Evolutionary conservation across 2,113 vertebrate genomes (phyloP), one percentile per base, ranked within the genome.

Genomic region (Chunga burmeisteri): DNA sequence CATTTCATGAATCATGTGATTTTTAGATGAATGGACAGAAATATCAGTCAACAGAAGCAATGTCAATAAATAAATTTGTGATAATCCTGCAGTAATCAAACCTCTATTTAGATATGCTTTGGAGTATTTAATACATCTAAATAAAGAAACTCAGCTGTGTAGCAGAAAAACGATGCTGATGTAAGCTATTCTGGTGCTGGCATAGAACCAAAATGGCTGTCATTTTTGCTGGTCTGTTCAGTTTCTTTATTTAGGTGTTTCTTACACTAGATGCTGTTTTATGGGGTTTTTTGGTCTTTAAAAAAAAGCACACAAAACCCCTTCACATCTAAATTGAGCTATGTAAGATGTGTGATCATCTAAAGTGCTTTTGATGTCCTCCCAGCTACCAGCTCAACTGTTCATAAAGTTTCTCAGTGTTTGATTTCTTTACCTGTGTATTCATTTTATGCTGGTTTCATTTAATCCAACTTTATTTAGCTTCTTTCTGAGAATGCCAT

Each of bases 131-230:
- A 94, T 83, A 74, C 4, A 10, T 52, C 93, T 94, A 96, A 96
- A 97, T 93, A 97, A 95, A 92, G 90, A 91, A 96, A 86, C 89
- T 95, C 95, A 96, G 93, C 91, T 95, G 95, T 94, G 90, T 44
- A 85, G 87, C 89, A 93, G 95, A 63, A 95, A 92, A 96, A 81
- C 3, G 4, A 82, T 89, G 94, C 93, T 96, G 91, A 95, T 86
- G 53, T 67, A 90, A 96, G 88, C 71, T 88, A 25, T 92, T 96
- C 68, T 93, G 62, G 49, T 77, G 59, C 83, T 97, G 97, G 95
- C 95, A 85, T 36, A 55, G 36, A 82, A 94, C 74, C 90, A 95
- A 92, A 91, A 93, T 50, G 91, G 81, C 66, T 93, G 82, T 94
- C 36, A 71, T 88, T 97, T 97, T 95, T 96, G 96, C 97, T 96